These are phyloP conservation scores for Machimus rusticus DNA, from an alignment of 2,888 invertebrate species.

Conservation along the genomic window DNA sequence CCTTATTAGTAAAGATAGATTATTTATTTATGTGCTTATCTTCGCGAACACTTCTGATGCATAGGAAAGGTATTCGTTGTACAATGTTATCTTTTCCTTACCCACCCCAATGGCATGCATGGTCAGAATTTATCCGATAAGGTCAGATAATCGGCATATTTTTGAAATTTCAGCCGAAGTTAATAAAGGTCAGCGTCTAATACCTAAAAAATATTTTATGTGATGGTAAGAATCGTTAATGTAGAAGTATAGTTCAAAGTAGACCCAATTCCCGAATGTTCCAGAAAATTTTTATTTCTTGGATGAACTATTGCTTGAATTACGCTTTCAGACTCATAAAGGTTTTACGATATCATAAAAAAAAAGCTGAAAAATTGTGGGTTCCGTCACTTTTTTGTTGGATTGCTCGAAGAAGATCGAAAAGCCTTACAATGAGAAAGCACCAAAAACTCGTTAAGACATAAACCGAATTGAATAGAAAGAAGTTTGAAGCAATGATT, in stretches of 20 bases:
- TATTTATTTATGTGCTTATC: not conserved
- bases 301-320: not conserved
- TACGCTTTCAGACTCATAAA: not conserved
- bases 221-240: not conserved
- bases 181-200: not conserved
- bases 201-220: too few species aligned
- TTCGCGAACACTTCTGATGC: not conserved
- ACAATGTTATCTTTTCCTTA: not conserved
- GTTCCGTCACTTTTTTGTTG: not conserved
- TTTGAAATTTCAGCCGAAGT: not conserved
- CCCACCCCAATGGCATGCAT: not conserved
- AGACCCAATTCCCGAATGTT: not conserved
- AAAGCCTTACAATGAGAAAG: not conserved
- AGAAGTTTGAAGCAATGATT: not conserved
- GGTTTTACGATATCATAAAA: not conserved
- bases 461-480: not conserved
- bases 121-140: not conserved
- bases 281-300: not conserved
- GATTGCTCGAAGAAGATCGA: not conserved
- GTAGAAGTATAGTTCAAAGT: not conserved
- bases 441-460: not conserved
- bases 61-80: not conserved
- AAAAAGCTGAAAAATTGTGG: not conserved
- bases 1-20: too few species aligned
- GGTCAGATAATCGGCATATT: not conserved